A percentile compares a stretch with the other conserved stretches of the same genome.
phyloP scores from a whole-genome alignment of 2,888 invertebrate genomes.

The Pharmacophagus antenor region DNA sequence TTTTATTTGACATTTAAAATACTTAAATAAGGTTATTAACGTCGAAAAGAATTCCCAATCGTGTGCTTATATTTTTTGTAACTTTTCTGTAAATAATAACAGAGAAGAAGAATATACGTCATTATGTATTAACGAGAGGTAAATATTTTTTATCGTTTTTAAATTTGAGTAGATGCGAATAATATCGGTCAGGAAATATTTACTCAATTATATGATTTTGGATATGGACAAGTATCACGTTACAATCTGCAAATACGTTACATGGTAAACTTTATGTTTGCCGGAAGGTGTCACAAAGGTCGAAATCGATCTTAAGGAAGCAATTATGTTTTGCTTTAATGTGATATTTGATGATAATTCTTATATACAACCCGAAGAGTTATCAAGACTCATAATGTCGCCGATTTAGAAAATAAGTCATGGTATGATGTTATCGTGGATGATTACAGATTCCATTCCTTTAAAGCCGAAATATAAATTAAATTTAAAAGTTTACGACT shows the following conservation, averaged over 20 bases:
- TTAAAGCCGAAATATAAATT: not conserved
- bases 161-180: no score
- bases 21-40: no score
- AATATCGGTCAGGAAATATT: not conserved
- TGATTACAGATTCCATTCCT: not conserved
- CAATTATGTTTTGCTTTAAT: not conserved
- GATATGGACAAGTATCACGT: conserved; percentile 1
- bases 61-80: no score
- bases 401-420: not conserved
- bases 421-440: no score
- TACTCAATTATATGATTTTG: not conserved
- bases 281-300: conserved; percentile 17
- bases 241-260: conserved; percentile 6
- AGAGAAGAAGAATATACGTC: no score
- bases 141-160: no score
- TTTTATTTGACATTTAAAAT: not conserved
- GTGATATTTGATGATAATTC: not conserved
- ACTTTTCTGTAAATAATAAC: no score
- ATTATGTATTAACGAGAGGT: no score
- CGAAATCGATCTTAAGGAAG: conserved; percentile 23
- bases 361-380: not conserved
- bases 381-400: not conserved
- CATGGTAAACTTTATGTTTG: conserved; percentile 7
- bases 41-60: no score
- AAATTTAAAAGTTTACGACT: no score